phyloP scores from a whole-genome alignment of 2,113 vertebrate species.

The Asarcornis scutulata region DNA sequence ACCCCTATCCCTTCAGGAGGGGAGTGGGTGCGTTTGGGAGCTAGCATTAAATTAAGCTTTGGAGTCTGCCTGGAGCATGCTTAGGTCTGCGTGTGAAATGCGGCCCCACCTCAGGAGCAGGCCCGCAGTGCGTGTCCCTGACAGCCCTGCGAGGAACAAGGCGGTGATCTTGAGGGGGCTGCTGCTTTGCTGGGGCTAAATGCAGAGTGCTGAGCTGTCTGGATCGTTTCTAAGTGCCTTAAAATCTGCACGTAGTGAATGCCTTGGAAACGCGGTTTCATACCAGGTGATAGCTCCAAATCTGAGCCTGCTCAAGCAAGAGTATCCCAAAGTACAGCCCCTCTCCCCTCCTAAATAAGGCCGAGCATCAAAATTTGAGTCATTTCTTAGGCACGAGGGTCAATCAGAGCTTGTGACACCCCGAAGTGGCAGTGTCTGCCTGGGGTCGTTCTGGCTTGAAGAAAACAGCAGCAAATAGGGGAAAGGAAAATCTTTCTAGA shows the following conservation, averaged over 20 bases:
- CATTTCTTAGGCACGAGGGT: not conserved
- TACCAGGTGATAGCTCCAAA: not conserved
- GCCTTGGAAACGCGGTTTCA: not conserved
- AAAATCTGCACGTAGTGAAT: not conserved
- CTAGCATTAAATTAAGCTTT: not conserved
- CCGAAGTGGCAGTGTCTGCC: not conserved
- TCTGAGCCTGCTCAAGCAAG: accelerated
- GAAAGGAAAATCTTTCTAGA: not conserved
- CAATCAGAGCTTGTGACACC: not conserved
- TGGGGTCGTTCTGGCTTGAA: not conserved
- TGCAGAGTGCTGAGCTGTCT: not conserved
- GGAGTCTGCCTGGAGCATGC: not conserved
- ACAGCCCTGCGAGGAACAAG: not conserved
- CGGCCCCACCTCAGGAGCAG: not conserved
- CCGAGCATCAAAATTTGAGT: not conserved
- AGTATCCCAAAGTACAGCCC: not conserved
- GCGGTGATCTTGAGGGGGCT: not conserved
- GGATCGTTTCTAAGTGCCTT: not conserved
- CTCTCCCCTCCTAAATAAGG: not conserved
- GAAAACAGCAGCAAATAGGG: not conserved
- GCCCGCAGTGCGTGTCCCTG: not conserved
- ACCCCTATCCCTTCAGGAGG: not conserved
- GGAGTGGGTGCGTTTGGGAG: not conserved
- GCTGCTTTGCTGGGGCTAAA: not conserved
- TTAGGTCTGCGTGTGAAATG: not conserved